These are phyloP conservation scores for Fundulus diaphanus DNA, from an alignment of 2,797 vertebrate species.

Conservation along the genomic window DNA sequence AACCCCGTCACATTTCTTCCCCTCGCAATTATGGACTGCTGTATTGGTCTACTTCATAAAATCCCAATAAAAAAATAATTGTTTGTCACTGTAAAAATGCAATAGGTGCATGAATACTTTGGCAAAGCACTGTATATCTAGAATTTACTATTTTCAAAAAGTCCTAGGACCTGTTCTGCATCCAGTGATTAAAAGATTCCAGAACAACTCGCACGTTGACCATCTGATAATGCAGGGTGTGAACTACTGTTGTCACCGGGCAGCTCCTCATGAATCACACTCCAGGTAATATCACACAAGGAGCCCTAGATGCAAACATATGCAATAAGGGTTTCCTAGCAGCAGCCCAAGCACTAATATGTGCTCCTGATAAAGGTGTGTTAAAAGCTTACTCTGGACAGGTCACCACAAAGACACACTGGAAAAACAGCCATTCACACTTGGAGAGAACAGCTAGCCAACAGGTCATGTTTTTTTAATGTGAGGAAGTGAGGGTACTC, in stretches of 20 bases:
- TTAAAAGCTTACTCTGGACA: background rate
- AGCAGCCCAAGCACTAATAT: background rate
- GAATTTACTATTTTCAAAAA: background rate
- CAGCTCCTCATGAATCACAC: background rate
- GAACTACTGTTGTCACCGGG: background rate
- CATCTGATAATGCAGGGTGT: background rate
- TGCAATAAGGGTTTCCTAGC: background rate
- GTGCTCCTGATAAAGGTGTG: background rate
- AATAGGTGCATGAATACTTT: background rate
- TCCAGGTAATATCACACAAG: background rate
- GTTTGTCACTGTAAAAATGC: background rate
- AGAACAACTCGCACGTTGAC: background rate
- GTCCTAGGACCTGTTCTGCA: background rate
- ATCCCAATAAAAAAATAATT: background rate
- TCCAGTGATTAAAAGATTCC: background rate
- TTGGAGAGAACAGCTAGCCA: no score
- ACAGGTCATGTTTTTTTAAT: no score
- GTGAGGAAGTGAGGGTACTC: no score
- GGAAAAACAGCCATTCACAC: no score
- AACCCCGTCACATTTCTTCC: background rate
- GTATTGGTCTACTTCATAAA: background rate
- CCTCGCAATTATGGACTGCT: background rate
- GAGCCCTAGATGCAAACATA: background rate
- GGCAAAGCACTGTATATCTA: background rate
- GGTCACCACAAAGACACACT: no score